phyloP scores from a whole-genome alignment of 2,113 vertebrate species.

The Glaucidium brasilianum region DNA sequence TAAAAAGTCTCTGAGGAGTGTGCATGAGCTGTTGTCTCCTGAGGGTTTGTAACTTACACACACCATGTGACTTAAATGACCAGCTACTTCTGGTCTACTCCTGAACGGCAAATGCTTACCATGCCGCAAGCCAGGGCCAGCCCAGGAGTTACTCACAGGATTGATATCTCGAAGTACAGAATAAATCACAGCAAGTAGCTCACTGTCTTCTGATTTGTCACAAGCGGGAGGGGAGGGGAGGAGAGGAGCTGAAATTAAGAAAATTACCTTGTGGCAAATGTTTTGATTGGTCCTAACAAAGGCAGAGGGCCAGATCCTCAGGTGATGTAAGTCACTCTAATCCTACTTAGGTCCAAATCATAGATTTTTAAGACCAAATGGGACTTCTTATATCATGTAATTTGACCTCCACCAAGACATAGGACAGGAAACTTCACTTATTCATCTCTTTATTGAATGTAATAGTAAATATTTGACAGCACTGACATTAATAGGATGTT shows the following conservation, averaged over 20 bases:
- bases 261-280: neutral
- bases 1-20: neutral
- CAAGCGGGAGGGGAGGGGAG: neutral
- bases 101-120: neutral
- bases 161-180: neutral
- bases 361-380: neutral
- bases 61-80: neutral
- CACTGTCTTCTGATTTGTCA: neutral
- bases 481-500: neutral
- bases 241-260: neutral
- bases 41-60: neutral
- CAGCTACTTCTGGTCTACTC: neutral
- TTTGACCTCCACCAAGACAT: neutral
- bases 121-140: neutral
- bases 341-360: neutral
- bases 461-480: neutral
- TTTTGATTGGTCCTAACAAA: neutral
- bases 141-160: neutral
- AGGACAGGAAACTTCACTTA: neutral
- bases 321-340: neutral
- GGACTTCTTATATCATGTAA: neutral
- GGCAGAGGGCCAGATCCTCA: neutral
- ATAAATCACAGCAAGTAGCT: neutral
- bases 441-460: neutral
- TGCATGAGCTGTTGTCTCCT: fast-evolving